phyloP scores from a whole-genome alignment of 2,797 vertebrate genomes.

The Anniella stebbinsi region DNA sequence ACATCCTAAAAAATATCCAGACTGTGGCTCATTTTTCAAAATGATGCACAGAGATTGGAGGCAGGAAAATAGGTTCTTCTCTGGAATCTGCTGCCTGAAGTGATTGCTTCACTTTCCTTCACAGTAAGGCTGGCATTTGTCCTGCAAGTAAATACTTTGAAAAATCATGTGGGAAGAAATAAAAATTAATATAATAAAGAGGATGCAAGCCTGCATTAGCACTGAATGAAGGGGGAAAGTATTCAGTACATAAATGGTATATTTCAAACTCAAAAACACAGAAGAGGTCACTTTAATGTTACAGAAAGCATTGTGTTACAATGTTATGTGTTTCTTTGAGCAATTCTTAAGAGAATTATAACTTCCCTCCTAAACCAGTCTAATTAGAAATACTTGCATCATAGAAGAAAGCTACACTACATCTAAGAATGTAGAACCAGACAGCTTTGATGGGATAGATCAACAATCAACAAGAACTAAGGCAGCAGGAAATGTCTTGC shows the following conservation, averaged over 20 bases:
- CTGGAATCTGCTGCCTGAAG: background rate
- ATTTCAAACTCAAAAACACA: background rate
- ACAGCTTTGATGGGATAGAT: background rate
- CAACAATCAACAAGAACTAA: conserved; percentile 19
- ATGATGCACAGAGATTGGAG: too few species aligned
- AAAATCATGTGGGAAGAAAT: background rate
- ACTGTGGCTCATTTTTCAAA: too few species aligned
- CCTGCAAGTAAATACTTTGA: background rate
- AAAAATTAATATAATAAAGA: background rate
- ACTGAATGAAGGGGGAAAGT: background rate
- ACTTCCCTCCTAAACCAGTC: conserved; percentile 32
- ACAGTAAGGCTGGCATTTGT: background rate
- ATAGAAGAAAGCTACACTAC: conserved; percentile 40
- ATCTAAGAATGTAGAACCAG: conserved; percentile 21
- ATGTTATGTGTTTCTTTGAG: background rate
- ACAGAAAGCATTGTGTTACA: background rate
- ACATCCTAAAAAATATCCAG: too few species aligned
- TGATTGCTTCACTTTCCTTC: background rate
- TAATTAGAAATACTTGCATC: conserved; percentile 60
- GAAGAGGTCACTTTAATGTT: background rate
- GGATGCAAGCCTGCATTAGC: background rate
- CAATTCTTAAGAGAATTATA: conserved; percentile 46
- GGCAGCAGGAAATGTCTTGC: conserved; percentile 40
- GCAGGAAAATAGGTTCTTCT: background rate
- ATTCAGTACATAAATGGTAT: background rate